Evolutionary conservation across 1,140 invertebrate genomes (phyloP), one percentile per base, ranked within the genome.

Genomic region (Paraescarpia echinospica): DNA sequence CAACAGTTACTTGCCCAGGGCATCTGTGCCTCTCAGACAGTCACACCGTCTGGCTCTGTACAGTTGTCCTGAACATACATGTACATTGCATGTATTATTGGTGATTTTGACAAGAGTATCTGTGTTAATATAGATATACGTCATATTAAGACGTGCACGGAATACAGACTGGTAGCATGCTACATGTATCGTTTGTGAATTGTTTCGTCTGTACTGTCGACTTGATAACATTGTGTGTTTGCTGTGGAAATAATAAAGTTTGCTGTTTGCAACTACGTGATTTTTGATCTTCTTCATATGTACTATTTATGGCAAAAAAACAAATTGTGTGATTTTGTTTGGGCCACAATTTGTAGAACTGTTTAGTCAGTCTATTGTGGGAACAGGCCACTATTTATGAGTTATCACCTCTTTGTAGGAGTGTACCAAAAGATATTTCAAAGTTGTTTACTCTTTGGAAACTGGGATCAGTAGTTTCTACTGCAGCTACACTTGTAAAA

Each of bases 211-310:
- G 12, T 77, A 18, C 59, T 77, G 2, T 77, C 59, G 14, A 22
- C 59, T 14, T 77, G 59, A 18, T 77, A 22, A 77, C 22, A 31
- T 18, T 77, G 12, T 77, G 59, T 77, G 59, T 77, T 77, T 77
- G 59, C 22, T 77, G 59, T 77, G 59, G 59, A 77, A 77, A 77
- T 77, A 77, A 77, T 77, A 77, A 77, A 77, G 59, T 77, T 77
- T 77, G 22, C 59, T 77, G 59, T 77, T 77, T 77, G 59, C 59
- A 77, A 77, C 59, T 77, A 77, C 22, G 4, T 77, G 22, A 77
- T 22, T 77, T 12, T 77, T 14, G 8, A 18, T 27, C 59, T 77
- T 77, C 59, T 77, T 77, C 14, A 27, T 77, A 77, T 41, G 12
- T 2, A 4, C 59, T 77, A 27, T 12, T 77, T 77, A 18, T 77